phyloP scores from a whole-genome alignment of 2,797 vertebrate genomes.

The Danio kyathit region DNA sequence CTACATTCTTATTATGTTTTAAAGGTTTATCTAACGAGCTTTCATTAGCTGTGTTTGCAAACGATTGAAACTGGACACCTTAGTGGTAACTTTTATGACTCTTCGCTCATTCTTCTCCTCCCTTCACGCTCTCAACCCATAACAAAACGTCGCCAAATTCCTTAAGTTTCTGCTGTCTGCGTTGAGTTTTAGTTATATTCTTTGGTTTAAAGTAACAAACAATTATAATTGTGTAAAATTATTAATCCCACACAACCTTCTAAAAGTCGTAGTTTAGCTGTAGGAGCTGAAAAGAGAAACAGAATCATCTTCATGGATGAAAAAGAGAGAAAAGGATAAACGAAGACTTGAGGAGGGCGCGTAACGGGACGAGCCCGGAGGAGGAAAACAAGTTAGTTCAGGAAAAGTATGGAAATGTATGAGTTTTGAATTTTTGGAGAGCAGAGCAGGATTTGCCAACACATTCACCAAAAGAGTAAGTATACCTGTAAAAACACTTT shows the following conservation, averaged over 20 bases:
- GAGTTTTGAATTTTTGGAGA: conserved; percentile 7
- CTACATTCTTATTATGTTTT: background rate
- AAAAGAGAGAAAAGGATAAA: conserved; percentile 51
- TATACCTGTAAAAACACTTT: background rate
- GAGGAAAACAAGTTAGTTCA: conserved; percentile 44
- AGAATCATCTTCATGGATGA: conserved; percentile 7
- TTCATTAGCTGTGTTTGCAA: background rate
- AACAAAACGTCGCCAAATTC: conserved; percentile 64
- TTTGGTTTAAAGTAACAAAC: background rate
- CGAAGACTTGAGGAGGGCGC: conserved; percentile 49
- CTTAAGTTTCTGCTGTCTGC: conserved; percentile 43
- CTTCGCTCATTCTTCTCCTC: conserved; percentile 55
- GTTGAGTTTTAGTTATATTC: background rate
- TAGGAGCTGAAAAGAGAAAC: conserved; percentile 20
- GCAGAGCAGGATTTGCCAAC: conserved; percentile 7
- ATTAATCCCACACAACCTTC: background rate
- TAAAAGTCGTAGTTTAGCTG: background rate
- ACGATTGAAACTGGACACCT: conserved; percentile 65
- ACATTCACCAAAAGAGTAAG: conserved; percentile 31
- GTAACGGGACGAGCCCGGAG: conserved; percentile 46
- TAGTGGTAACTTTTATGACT: conserved; percentile 46
- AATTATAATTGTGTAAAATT: background rate
- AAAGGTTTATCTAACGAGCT: background rate
- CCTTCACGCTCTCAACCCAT: conserved; percentile 41
- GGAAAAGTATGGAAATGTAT: conserved; percentile 53